Percentiles rank a stretch among this genome's conserved stretches.
Evolutionary conservation across 2,888 invertebrate species (phyloP).

Genomic region (Drosophila nigricruria): DNA sequence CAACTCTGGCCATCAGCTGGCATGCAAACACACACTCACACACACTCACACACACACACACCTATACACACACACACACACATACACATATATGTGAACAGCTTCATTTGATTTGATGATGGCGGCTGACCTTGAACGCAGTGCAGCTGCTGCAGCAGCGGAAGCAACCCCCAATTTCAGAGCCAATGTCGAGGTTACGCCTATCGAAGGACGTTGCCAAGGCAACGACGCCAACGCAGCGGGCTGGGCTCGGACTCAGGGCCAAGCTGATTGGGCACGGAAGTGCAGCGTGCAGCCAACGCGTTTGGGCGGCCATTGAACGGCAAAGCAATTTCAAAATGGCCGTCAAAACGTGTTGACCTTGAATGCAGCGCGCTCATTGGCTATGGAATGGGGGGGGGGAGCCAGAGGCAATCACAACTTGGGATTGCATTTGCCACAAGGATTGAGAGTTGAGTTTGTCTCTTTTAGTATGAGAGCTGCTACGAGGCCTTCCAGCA

Average conservation of each 20-base stretch:
- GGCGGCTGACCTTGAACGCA: slow-evolving; percentile 43
- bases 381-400: slow-evolving; percentile 52
- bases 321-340: slow-evolving; percentile 67
- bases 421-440: background rate
- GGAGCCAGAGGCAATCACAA: background rate
- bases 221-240: slow-evolving; percentile 58
- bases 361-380: slow-evolving; percentile 75
- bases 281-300: slow-evolving; percentile 60
- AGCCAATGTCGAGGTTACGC: slow-evolving; percentile 83
- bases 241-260: slow-evolving; percentile 55
- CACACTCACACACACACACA: slow-evolving; percentile 6
- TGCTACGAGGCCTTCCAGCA: background rate
- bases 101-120: slow-evolving; percentile 14
- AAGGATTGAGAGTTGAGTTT: background rate
- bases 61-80: background rate
- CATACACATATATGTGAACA: background rate
- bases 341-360: slow-evolving; percentile 75
- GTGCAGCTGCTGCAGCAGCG: slow-evolving; percentile 45
- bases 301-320: slow-evolving; percentile 70
- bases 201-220: slow-evolving; percentile 74
- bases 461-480: background rate
- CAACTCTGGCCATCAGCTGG: slow-evolving; percentile 66
- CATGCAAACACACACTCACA: slow-evolving; percentile 5
- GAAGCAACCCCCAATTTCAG: slow-evolving; percentile 66
- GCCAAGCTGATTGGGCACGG: slow-evolving; percentile 72